Base-by-base conservation (phyloP, 2,888 invertebrate genomes). In the Pachliopta kotzebuea region DNA sequence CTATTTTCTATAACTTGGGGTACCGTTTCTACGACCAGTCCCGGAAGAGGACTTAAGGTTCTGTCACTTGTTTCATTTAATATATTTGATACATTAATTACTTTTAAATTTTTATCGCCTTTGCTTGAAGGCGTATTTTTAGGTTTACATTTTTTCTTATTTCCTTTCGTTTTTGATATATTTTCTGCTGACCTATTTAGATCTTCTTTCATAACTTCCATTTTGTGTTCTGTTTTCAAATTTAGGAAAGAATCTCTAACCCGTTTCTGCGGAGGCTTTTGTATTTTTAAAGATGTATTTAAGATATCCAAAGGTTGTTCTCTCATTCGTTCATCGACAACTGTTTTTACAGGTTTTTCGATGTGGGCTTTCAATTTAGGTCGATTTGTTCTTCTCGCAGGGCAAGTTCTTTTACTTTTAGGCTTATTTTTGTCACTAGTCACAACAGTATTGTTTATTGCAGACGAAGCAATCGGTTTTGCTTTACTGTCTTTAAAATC, bases 241-340 rank as follows among this genome's bases (percentile, higher is more conserved):
- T 67, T 59, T 9, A 80, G 75, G 57, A 75, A 71, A 14, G 76
- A 71, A 50, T 79, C 77, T 9, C 67, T 66, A 14, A 67, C 57
- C 23, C 67, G 55, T 17, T 1, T 24, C 4, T 63, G 57, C 2
- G 68, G 55, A 6, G 70, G 62, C 31, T 70, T 70, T 54, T 78
- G 75, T 54, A 76, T 50, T 23, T 77, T 61, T 3, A 87, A 67
- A 6, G 88, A 88, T 0, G 78, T 79, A 63, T 89, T 78, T 11
- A 87, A 71, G 4, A 68, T 67, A 66, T 84, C 82, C 54, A 68
- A 66, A 0, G 66, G 62, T 0, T 70, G 70, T 2, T 79, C 71
- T 68, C 88, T 81, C 81, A 88, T 85, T 67, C 69, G 79, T 77
- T 90, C 85, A 70, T 88, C 86, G 4, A 78, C 63, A 58, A 87